Evolutionary conservation across 2,113 vertebrate genomes (phyloP).

Genomic region (Mesocricetus auratus): DNA sequence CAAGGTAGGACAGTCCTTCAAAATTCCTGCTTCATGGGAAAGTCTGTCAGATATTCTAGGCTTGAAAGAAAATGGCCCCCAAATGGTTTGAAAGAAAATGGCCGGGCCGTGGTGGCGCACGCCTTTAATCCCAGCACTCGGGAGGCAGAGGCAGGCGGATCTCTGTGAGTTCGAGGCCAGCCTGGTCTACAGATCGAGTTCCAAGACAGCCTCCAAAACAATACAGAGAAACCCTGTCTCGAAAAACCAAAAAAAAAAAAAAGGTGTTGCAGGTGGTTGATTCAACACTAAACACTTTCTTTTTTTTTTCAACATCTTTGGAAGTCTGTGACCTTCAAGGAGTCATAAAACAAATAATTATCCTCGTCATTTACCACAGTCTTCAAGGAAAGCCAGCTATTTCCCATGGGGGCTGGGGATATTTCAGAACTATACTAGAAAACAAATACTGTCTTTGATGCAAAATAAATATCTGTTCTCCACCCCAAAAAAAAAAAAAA

Average conservation of each 20-base stretch:
- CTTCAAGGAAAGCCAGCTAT: background rate
- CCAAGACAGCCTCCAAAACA: too few relatives aligned
- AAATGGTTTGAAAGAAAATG: too few relatives aligned
- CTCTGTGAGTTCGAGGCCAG: too few relatives aligned
- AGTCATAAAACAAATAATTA: background rate
- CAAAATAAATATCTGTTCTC: constrained; percentile 59
- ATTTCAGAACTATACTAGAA: constrained; percentile 7
- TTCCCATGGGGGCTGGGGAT: background rate
- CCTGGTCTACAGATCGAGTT: too few relatives aligned
- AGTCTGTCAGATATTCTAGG: background rate
- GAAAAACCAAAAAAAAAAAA: too few relatives aligned
- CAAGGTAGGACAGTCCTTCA: background rate
- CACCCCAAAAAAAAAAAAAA: too few relatives aligned
- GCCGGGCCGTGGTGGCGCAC: too few relatives aligned
- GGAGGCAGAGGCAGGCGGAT: too few relatives aligned
- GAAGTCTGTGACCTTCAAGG: constrained; percentile 30
- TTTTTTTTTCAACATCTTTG: constrained; percentile 15
- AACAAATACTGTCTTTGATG: background rate
- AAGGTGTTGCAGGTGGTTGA: too few relatives aligned
- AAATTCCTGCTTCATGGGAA: background rate
- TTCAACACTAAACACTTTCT: too few relatives aligned
- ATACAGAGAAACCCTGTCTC: too few relatives aligned
- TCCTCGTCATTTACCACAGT: constrained; percentile 15
- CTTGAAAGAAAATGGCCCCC: background rate
- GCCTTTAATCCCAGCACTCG: too few relatives aligned